Evolutionary conservation across 2,113 vertebrate genomes (phyloP).

Genomic region (Chaetops frenatus): DNA sequence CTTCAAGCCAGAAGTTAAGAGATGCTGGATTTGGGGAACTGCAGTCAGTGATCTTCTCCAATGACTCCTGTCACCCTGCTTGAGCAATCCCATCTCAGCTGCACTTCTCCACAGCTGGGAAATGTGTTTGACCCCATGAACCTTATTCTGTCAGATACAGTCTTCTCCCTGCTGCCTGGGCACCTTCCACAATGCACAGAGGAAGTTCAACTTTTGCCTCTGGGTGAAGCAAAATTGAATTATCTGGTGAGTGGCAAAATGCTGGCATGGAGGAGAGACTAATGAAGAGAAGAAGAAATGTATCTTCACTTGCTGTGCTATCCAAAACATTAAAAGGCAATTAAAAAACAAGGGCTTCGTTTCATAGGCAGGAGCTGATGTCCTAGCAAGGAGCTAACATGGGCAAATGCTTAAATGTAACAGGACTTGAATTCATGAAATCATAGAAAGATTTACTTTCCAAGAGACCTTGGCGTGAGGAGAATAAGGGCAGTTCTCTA

Average conservation of each 20-base stretch:
- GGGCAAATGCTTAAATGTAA: neutral
- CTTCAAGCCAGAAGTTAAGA: neutral
- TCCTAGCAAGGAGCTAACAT: neutral
- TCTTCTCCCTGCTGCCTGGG: neutral
- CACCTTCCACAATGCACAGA: neutral
- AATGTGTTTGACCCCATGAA: neutral
- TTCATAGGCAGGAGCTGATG: neutral
- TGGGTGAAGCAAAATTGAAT: neutral
- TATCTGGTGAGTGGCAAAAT: neutral
- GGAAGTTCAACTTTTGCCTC: neutral
- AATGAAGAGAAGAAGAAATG: neutral
- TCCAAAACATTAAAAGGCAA: neutral
- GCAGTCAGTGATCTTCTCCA: neutral
- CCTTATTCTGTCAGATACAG: neutral
- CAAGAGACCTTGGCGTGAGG: neutral
- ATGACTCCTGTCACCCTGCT: neutral
- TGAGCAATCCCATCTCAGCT: neutral
- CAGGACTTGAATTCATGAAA: neutral
- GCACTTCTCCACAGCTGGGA: neutral
- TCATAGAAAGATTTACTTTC: neutral
- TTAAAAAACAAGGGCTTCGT: neutral
- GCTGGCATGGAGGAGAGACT: neutral
- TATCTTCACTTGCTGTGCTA: neutral
- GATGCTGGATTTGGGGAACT: neutral
- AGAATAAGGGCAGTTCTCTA: neutral